Evolutionary conservation across 2,113 vertebrate genomes (phyloP), one percentile per base, ranked within the genome.

Genomic region (Saguinus midas): DNA sequence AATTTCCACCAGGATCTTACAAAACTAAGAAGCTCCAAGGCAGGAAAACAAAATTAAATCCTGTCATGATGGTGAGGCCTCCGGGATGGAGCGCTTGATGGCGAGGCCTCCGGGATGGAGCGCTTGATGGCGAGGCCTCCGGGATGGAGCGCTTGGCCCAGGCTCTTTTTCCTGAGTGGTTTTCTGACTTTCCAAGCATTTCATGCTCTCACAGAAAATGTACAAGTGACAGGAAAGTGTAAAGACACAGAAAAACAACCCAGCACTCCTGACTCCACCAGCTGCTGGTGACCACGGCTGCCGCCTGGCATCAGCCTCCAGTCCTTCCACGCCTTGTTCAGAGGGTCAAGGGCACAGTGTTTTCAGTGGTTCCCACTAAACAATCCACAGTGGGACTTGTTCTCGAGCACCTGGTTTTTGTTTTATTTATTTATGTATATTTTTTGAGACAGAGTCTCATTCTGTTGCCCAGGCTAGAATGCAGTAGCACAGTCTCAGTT

Each of bases 241-340:
- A 58, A 48, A 48, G 57, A 73, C 18, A 9, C 13, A 73, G 66
- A 25, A 12, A 70, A 25, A 81, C 35, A 32, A 13, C 23, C 85
- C 8, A 12, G 2, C 8, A 4, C 6, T 29, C 29, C 23, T 8
- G 35, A 14, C 43, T 21, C 35, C 2, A 4, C 29, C 45, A 14
- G 10, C 8, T 3, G 0, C 9, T n/a, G 57, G n/a, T 2, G 29
- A 70, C 8, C 8, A 1, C 9, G 2, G 0, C 16, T 52, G 10
- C 5, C 4, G 55, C 1, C 8, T 0, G 12, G 72, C 2, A 6
- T 43, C 61, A 64, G 1, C 12, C 3, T 5, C 32, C 5, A 8
- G 18, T 8, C 58, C 18, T 20, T 27, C 20, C 3, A 3, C 0
- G 8, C 55, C 0, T 76, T 12, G 23, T 17, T 78, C 21, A 48